These are phyloP conservation scores for Centropus bengalensis DNA, from an alignment of 2,113 vertebrate species.

Conservation along the genomic window DNA sequence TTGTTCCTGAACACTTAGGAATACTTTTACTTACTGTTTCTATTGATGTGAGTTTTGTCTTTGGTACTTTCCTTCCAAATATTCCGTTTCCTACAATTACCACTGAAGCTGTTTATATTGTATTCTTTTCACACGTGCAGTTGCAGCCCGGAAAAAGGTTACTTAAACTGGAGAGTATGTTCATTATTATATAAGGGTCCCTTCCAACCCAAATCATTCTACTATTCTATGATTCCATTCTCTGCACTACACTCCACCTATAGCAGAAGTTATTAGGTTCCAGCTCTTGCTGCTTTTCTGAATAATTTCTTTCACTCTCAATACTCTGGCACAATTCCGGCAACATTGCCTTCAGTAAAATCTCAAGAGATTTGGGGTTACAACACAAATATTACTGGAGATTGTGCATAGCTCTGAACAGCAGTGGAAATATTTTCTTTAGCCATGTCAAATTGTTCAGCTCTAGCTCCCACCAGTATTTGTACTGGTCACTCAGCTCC, in stretches of 20 bases:
- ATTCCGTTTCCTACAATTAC: background rate
- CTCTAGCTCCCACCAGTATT: background rate
- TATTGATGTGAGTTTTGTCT: background rate
- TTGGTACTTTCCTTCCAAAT: background rate
- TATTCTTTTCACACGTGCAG: background rate
- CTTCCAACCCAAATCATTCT: no score
- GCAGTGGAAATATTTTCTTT: background rate
- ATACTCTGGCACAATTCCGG: background rate
- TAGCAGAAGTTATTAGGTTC: background rate
- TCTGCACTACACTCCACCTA: background rate
- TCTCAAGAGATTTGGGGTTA: background rate
- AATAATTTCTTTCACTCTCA: background rate
- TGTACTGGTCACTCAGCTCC: background rate
- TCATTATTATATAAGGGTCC: background rate
- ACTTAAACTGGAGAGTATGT: background rate
- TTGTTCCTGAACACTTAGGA: background rate
- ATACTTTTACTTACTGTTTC: background rate
- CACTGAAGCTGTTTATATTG: background rate
- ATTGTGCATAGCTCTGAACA: background rate
- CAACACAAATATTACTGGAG: background rate
- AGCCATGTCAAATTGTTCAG: background rate
- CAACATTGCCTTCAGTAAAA: background rate
- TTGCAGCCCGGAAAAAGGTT: accelerated
- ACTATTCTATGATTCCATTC: background rate
- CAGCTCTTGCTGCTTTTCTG: background rate